Evolutionary conservation across 2,888 invertebrate genomes (phyloP).

Genomic region (Chirona hameri): DNA sequence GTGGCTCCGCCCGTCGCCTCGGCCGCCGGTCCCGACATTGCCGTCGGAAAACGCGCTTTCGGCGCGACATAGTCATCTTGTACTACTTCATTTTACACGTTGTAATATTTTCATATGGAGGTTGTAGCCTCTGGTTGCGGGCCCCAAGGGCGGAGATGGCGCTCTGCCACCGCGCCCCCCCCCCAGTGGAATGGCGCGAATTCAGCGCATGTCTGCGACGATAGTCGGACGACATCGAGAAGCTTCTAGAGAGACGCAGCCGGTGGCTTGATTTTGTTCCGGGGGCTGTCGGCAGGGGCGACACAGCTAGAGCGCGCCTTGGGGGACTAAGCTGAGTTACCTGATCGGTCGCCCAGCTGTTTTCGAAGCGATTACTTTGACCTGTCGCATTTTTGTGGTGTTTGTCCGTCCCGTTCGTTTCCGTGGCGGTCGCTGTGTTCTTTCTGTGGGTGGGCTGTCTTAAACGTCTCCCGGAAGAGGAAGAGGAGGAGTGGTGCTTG

Average conservation of each 20-base stretch:
- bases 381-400: background rate
- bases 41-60: background rate
- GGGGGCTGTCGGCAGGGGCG: background rate
- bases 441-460: background rate
- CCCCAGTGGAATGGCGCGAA: background rate
- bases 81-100: conserved; percentile 3
- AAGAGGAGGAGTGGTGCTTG: too few species aligned
- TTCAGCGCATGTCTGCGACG: background rate
- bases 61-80: background rate
- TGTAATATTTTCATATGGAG: conserved; percentile 9
- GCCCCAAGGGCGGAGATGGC: background rate
- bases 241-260: background rate
- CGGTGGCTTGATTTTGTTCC: background rate
- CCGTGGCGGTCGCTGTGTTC: background rate
- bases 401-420: background rate
- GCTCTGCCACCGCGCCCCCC: too few species aligned
- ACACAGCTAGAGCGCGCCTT: background rate
- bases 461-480: too few species aligned
- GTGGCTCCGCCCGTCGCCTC: background rate
- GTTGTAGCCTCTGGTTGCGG: background rate
- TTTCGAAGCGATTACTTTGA: background rate
- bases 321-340: background rate
- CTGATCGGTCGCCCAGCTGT: too few species aligned
- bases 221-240: background rate
- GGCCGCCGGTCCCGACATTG: background rate